These are phyloP conservation scores for Diploptera punctata DNA, from an alignment of 2,888 invertebrate species.

Conservation along the genomic window DNA sequence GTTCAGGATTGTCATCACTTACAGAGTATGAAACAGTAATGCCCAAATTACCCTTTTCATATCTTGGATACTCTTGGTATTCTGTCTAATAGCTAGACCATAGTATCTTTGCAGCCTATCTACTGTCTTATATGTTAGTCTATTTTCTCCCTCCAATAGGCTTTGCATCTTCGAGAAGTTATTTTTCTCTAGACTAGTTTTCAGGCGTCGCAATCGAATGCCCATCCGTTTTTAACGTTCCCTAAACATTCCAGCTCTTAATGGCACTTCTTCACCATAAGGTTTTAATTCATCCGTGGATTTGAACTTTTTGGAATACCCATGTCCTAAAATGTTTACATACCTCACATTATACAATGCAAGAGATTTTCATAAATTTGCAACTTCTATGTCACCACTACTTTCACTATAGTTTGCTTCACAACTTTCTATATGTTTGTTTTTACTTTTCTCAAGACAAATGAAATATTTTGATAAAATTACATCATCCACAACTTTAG, in stretches of 20 bases:
- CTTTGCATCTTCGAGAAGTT: neutral
- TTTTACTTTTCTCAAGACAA: neutral
- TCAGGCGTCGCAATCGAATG: neutral
- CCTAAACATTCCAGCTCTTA: neutral
- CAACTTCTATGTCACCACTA: neutral
- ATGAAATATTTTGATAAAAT: neutral
- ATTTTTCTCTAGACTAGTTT: neutral
- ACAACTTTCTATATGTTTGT: neutral
- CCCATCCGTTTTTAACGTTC: neutral
- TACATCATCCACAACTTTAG: neutral
- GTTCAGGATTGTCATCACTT: neutral
- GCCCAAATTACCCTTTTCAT: neutral
- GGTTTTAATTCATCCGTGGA: neutral
- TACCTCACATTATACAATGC: neutral
- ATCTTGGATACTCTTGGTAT: neutral
- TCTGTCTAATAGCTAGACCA: slow-evolving; percentile 4
- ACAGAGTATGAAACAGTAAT: neutral
- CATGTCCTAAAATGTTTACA: neutral
- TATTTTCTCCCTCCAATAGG: neutral
- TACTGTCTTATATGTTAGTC: neutral
- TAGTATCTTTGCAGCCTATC: slow-evolving; percentile 13
- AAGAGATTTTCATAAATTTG: neutral
- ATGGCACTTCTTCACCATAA: neutral
- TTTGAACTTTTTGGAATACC: slow-evolving; percentile 10
- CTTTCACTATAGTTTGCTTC: too few relatives aligned